Evolutionary conservation across 2,888 invertebrate genomes (phyloP), one percentile per base, ranked within the genome.

Genomic region (Elaeidobius kamerunicus): DNA sequence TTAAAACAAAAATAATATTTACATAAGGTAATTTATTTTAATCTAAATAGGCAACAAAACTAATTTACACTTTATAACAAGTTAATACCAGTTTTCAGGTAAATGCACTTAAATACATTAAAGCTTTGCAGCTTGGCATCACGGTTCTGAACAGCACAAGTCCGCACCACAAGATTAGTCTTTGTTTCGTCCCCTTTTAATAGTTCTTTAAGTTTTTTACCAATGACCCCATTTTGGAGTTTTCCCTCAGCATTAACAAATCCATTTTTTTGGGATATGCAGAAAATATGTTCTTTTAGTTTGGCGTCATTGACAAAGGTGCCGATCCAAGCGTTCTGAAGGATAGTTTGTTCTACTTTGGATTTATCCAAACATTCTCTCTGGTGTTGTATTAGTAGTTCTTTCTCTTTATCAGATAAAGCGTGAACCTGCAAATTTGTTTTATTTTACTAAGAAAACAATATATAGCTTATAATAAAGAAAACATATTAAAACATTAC

Each of bases 31-130:
- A n/a, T n/a, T n/a, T n/a, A n/a, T n/a, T n/a, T n/a, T n/a, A n/a
- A n/a, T n/a, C n/a, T n/a, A n/a, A n/a, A n/a, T n/a, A n/a, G n/a
- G n/a, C n/a, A n/a, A n/a, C n/a, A n/a, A n/a, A n/a, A n/a, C n/a
- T n/a, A n/a, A n/a, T n/a, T n/a, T 9, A 12, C 5, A 12, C n/a
- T n/a, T 48, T 49, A 57, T 32, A 57, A 41, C 15, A 57, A 45
- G 46, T 57, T 57, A 15, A 57, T 57, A 7, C 45, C 47, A n/a
- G 60, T 57, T 34, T 63, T 62, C 30, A 60, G 60, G 28, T 60
- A 58, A 36, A 62, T 59, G 41, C 68, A 68, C 55, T 65, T 65
- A 40, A 64, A 56, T 7, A 62, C 57, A 19, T 65, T 60, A 43
- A 60, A 61, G 12, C 65, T 65, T 12, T 64, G 63, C 19, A 61